These are phyloP conservation scores for Tupaia tana DNA, from an alignment of 2,113 vertebrate species.

Conservation along the genomic window DNA sequence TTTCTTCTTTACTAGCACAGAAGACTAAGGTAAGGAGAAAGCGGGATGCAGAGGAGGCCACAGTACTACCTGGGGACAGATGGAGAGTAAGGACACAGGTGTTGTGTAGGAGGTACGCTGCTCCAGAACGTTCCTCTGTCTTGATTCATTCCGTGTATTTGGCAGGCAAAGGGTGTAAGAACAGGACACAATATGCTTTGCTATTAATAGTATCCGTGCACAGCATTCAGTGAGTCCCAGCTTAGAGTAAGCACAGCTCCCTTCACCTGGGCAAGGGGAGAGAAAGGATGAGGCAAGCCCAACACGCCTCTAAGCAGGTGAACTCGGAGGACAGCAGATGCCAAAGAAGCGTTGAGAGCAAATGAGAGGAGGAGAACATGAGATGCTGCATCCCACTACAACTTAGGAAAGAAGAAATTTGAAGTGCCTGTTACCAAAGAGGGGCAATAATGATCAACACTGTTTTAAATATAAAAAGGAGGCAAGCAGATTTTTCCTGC, in stretches of 20 bases:
- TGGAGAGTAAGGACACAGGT: conserved; percentile 5
- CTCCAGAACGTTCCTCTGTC: not conserved
- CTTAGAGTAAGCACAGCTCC: not conserved
- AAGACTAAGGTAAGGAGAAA: conserved; percentile 85
- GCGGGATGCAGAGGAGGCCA: not conserved
- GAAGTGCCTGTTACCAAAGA: not conserved
- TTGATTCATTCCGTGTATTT: not conserved
- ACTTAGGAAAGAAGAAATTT: rapidly evolving
- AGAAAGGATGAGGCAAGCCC: not conserved
- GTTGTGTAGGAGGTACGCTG: not conserved
- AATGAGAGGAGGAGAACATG: rapidly evolving
- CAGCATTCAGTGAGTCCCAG: not conserved
- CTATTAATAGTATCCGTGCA: not conserved
- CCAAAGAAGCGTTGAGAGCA: rapidly evolving
- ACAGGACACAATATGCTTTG: not conserved
- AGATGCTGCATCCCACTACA: not conserved
- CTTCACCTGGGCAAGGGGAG: not conserved
- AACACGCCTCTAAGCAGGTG: not conserved
- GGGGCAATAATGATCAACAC: rapidly evolving
- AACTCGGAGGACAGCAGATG: not conserved
- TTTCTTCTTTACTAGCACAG: conserved; percentile 96
- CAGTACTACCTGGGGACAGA: conserved; percentile 44
- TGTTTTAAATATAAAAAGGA: not conserved
- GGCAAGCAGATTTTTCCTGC: not conserved
- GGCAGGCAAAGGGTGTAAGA: conserved; percentile 8